phyloP scores from a whole-genome alignment of 1,140 invertebrate genomes.

The Maniola jurtina region DNA sequence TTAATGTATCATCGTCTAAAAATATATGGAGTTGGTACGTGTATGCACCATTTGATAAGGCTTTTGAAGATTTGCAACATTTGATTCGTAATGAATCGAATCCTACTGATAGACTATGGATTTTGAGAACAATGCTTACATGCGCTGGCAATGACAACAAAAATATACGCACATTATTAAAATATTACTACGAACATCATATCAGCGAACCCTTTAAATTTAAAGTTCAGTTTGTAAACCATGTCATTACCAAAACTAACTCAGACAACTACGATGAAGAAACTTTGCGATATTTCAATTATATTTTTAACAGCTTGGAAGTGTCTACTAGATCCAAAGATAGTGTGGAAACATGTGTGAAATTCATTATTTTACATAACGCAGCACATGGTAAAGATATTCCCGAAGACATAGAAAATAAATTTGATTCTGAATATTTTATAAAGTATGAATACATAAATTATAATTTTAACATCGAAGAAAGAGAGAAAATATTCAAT shows the following conservation, averaged over 20 bases:
- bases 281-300: conserved; percentile 51
- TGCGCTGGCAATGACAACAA: conserved; percentile 37
- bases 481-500: conserved; percentile 27
- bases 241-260: conserved; percentile 36
- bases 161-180: conserved; percentile 42
- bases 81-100: conserved; percentile 46
- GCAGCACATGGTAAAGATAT: conserved; percentile 37
- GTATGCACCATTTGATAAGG: conserved; percentile 48
- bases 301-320: conserved; percentile 54
- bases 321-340: conserved; percentile 46
- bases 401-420: conserved; percentile 50
- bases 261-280: conserved; percentile 36
- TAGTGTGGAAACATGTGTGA: conserved; percentile 38
- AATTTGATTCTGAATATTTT: conserved; percentile 41
- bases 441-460: background rate
- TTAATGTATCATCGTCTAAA: conserved; percentile 1
- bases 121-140: conserved; percentile 41
- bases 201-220: conserved; percentile 57
- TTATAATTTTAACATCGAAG: conserved; percentile 2
- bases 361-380: conserved; percentile 47
- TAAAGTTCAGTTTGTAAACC: conserved; percentile 49
- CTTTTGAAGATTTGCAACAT: conserved; percentile 49
- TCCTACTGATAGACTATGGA: conserved; percentile 41
- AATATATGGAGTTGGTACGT: conserved; percentile 52
- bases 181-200: conserved; percentile 52